Percentiles rank a stretch among this genome's conserved stretches.
These are phyloP conservation scores for Dicroscelio sp. DNA, from an alignment of 2,888 invertebrate genomes.

Conservation along the genomic window DNA sequence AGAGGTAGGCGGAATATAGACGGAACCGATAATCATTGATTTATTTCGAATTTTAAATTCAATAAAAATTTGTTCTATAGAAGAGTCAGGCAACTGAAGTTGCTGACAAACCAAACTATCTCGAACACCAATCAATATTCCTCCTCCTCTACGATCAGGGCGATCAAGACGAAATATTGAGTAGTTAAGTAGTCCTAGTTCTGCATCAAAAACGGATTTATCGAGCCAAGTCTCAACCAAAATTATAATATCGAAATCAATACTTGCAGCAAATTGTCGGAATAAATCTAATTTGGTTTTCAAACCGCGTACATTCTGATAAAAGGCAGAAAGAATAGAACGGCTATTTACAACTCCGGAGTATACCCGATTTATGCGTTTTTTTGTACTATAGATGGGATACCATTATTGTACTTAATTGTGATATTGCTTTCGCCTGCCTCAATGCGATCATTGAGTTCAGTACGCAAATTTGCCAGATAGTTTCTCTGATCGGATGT, in stretches of 20 bases:
- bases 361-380: constrained; percentile 6
- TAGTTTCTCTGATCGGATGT: no score
- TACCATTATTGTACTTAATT: no score
- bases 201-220: not conserved
- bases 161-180: not conserved
- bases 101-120: no score
- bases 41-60: no score
- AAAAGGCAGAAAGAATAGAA: not conserved
- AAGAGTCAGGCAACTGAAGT: not conserved
- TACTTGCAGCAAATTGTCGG: not conserved
- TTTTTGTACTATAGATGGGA: not conserved
- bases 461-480: no score
- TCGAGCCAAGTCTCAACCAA: constrained; percentile 1
- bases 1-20: no score
- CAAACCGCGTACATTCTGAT: not conserved
- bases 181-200: not conserved
- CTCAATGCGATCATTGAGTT: no score
- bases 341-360: not conserved
- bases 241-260: not conserved
- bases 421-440: no score
- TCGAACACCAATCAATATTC: not conserved
- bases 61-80: not conserved
- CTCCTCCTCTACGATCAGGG: not conserved
- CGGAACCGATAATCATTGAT: no score
- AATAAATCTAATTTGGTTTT: not conserved